Evolutionary conservation across 2,797 vertebrate genomes (phyloP).

Genomic region (Pangasius mekongensis): DNA sequence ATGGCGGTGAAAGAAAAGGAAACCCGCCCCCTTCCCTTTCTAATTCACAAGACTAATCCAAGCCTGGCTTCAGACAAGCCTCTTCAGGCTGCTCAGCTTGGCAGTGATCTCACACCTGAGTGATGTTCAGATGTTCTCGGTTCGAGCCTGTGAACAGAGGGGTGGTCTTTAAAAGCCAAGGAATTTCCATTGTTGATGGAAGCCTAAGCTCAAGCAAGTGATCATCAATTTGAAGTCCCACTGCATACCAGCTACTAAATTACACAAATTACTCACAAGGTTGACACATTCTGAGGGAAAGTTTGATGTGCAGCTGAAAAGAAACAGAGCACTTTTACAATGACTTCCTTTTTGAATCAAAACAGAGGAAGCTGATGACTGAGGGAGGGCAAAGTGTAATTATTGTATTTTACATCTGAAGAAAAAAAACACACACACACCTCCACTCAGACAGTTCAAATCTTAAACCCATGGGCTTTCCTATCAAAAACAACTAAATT

Average conservation of each 20-base stretch:
- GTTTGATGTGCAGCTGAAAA: constrained; percentile 43
- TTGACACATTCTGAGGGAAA: neutral
- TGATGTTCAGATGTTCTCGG: neutral
- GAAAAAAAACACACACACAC: no score
- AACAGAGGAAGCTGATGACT: constrained; percentile 34
- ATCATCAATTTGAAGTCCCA: neutral
- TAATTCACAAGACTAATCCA: constrained; percentile 57
- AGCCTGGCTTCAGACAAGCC: constrained; percentile 42
- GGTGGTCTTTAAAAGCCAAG: constrained; percentile 45
- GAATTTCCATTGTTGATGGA: constrained; percentile 25
- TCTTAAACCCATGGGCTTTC: neutral
- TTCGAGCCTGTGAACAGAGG: constrained; percentile 22
- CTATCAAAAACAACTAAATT: neutral
- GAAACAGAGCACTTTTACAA: constrained; percentile 40
- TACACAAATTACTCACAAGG: constrained; percentile 17
- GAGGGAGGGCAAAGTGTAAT: neutral
- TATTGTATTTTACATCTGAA: neutral
- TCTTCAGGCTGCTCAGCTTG: constrained; percentile 39
- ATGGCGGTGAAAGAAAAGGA: constrained; percentile 40
- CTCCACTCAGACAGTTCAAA: neutral
- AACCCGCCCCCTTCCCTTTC: constrained; percentile 33
- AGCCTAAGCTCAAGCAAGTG: constrained; percentile 28
- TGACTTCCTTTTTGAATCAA: constrained; percentile 48
- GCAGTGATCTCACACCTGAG: constrained; percentile 61
- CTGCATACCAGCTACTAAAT: constrained; percentile 12